phyloP scores from a whole-genome alignment of 2,797 vertebrate species.

The Galago senegalensis region DNA sequence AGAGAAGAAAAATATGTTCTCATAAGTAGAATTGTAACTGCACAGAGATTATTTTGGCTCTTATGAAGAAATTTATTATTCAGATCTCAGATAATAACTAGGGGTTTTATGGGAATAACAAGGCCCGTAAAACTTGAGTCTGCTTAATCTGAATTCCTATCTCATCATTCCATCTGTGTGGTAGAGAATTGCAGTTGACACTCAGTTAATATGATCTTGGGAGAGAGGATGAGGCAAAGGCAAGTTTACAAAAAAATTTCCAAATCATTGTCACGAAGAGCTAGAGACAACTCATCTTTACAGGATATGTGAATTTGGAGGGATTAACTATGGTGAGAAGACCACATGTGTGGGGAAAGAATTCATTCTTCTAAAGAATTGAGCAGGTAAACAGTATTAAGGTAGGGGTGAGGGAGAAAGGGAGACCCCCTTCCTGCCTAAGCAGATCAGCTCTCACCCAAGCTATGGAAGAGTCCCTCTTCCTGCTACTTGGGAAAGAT shows the following conservation, averaged over 20 bases:
- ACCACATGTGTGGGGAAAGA: neutral
- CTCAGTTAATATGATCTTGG: neutral
- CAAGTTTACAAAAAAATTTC: neutral
- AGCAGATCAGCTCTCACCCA: neutral
- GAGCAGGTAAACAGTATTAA: neutral
- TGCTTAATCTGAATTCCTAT: neutral
- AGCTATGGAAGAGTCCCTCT: neutral
- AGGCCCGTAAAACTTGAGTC: neutral
- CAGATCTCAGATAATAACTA: neutral
- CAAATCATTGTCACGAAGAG: neutral
- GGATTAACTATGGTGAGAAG: neutral
- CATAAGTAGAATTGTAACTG: neutral
- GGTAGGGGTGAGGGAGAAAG: neutral
- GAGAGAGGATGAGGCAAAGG: neutral
- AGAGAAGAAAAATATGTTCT: neutral
- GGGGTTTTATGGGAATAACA: neutral
- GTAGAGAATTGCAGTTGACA: neutral
- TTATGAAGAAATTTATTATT: neutral
- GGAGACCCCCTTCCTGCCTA: neutral
- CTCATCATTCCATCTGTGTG: neutral
- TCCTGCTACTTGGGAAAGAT: neutral
- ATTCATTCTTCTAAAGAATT: neutral
- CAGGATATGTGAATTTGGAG: neutral
- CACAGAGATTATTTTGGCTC: neutral
- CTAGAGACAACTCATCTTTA: neutral